Conservation (phyloP, 2,113 vertebrate genomes). For the Mormyrus iriodes region DNA sequence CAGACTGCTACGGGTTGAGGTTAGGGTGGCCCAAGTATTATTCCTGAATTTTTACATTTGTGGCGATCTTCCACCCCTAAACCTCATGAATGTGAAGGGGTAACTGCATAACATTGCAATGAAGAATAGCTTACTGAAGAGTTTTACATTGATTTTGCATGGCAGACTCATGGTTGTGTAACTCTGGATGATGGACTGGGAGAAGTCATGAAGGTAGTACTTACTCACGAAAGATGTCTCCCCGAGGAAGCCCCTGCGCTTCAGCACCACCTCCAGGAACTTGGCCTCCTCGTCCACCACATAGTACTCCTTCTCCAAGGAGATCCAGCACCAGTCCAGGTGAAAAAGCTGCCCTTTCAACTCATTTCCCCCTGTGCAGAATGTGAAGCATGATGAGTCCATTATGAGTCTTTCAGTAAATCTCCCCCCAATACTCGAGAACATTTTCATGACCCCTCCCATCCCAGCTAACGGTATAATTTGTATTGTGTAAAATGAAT, state of each 20-base stretch:
- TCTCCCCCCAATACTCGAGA: too few species aligned
- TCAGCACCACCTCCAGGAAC: conserved; percentile 79
- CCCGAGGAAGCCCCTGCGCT: conserved; percentile 83
- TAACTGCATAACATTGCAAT: background rate
- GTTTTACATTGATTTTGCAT: background rate
- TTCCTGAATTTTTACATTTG: background rate
- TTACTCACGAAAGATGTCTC: conserved; percentile 95
- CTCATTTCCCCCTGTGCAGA: conserved; percentile 77
- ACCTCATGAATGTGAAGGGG: background rate
- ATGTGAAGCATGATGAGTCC: background rate
- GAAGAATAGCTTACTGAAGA: background rate
- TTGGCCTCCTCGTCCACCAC: conserved; percentile 82
- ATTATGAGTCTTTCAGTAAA: background rate
- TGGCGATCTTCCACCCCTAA: background rate
- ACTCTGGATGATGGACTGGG: background rate
- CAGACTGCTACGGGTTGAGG: background rate
- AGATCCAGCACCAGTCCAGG: conserved; percentile 94
- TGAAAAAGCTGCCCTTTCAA: conserved; percentile 82
- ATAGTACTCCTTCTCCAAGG: conserved; percentile 81
- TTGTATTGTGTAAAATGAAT: background rate
- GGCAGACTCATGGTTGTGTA: background rate
- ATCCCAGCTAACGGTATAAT: background rate
- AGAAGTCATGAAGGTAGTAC: conserved; percentile 33
- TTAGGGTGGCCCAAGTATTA: background rate
- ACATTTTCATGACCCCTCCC: too few species aligned